These are phyloP conservation scores for Onychomys torridus DNA, from an alignment of 2,797 vertebrate species.

Conservation along the genomic window DNA sequence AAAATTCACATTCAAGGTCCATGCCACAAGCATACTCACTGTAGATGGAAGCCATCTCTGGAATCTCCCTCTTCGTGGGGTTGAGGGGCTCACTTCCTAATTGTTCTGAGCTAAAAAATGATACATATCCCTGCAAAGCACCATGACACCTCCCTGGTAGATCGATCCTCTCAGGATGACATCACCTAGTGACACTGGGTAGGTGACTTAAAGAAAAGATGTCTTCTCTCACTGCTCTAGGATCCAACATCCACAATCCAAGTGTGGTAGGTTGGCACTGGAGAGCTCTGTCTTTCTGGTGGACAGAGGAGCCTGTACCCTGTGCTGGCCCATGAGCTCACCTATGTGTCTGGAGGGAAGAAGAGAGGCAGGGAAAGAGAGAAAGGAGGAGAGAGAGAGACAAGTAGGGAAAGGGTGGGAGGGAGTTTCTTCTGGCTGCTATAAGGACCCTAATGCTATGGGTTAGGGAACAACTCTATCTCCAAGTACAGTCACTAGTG, in stretches of 20 bases:
- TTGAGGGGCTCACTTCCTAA: background rate
- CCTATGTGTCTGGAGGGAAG: background rate
- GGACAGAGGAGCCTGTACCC: background rate
- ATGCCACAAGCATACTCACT: background rate
- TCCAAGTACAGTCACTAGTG: background rate
- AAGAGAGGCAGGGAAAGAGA: background rate
- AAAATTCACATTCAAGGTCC: background rate
- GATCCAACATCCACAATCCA: background rate
- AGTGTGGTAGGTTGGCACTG: background rate
- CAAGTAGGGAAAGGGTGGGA: too few relatives aligned
- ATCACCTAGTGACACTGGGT: background rate
- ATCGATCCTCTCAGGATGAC: background rate
- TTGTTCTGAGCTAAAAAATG: background rate
- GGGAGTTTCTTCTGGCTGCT: background rate
- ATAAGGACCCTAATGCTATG: background rate
- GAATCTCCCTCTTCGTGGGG: background rate
- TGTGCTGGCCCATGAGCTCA: background rate
- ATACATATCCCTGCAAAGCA: background rate
- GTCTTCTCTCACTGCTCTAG: background rate
- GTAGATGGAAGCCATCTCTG: background rate
- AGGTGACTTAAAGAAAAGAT: background rate
- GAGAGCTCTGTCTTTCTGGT: background rate
- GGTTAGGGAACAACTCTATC: background rate
- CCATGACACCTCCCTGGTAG: too few relatives aligned
- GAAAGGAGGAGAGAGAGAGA: background rate